Conservation (phyloP, 1,140 invertebrate species). For the Anastrepha ludens region DNA sequence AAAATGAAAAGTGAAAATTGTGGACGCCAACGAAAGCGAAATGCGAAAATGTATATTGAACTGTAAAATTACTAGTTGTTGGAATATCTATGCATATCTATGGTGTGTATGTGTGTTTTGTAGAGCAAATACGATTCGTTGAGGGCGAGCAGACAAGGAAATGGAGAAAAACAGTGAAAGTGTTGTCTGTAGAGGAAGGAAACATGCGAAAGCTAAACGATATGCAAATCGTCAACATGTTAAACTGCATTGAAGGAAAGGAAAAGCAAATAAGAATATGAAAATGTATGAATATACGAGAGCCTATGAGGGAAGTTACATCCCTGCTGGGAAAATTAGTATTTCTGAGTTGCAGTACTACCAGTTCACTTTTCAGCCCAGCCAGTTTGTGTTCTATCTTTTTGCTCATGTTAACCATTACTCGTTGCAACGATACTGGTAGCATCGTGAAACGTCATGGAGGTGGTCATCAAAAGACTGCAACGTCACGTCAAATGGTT, state of each 20-base stretch:
- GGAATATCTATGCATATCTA: neutral
- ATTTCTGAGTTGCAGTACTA: too few relatives aligned
- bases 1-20: neutral
- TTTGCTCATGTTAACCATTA: too few relatives aligned
- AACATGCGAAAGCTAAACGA: neutral
- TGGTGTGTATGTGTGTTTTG: neutral
- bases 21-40: conserved; percentile 5
- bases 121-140: conserved; percentile 2
- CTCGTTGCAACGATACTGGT: too few relatives aligned
- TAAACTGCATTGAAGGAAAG: neutral
- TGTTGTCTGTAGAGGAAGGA: neutral
- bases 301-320: neutral
- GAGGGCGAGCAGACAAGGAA: conserved; percentile 8
- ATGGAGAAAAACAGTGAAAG: neutral
- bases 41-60: conserved; percentile 15
- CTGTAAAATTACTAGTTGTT: neutral
- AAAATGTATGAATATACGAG: neutral
- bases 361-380: too few relatives aligned
- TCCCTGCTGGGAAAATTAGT: too few relatives aligned
- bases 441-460: too few relatives aligned
- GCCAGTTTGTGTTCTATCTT: too few relatives aligned
- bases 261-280: neutral
- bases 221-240: conserved; percentile 13
- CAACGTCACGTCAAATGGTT: too few relatives aligned
- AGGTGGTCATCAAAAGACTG: too few relatives aligned